phyloP scores from a whole-genome alignment of 2,888 invertebrate species.

The Polylopha cassiicola region DNA sequence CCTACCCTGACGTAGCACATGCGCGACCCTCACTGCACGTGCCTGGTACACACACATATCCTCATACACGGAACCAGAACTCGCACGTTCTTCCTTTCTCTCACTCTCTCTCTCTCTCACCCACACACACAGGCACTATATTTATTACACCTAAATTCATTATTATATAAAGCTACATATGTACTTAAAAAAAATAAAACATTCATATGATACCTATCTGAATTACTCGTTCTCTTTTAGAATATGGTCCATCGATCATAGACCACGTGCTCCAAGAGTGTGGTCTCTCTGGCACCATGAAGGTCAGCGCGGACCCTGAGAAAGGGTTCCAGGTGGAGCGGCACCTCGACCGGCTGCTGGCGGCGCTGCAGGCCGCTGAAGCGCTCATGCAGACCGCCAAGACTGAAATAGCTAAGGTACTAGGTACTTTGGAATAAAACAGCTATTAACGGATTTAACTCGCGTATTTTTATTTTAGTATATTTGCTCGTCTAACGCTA shows the following conservation, averaged over 20 bases:
- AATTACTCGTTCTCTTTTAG: conserved; percentile 69
- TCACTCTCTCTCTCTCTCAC: too few relatives aligned
- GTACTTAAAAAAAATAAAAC: too few relatives aligned
- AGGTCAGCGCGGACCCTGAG: conserved; percentile 48
- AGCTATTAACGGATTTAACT: neutral
- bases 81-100: too few relatives aligned
- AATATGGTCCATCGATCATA: conserved; percentile 93
- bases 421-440: neutral
- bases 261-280: conserved; percentile 90
- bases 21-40: too few relatives aligned
- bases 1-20: too few relatives aligned
- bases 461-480: neutral
- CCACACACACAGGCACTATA: too few relatives aligned
- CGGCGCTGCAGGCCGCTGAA: conserved; percentile 83
- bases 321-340: conserved; percentile 81
- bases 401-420: conserved; percentile 75
- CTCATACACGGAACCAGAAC: too few relatives aligned
- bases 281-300: conserved; percentile 79
- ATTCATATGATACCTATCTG: too few relatives aligned
- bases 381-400: conserved; percentile 77
- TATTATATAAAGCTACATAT: too few relatives aligned
- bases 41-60: too few relatives aligned
- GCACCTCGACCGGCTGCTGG: conserved; percentile 79
- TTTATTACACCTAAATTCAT: too few relatives aligned
- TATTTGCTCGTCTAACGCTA: too few relatives aligned